Evolutionary conservation across 2,888 invertebrate species (phyloP), one percentile per base, ranked within the genome.

Genomic region (Nipponacmea schrenckii): DNA sequence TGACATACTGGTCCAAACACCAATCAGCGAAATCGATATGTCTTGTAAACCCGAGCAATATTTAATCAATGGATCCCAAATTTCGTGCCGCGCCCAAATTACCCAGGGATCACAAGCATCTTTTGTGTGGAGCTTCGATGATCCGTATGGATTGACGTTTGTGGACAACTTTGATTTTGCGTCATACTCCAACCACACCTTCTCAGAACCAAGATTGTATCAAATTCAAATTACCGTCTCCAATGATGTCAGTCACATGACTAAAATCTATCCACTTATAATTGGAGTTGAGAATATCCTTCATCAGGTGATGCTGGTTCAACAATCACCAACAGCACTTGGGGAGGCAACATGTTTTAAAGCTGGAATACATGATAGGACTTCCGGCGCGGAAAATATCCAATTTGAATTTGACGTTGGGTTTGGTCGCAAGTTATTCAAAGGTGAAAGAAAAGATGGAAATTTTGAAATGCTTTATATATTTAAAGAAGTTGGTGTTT

Each of bases 61-160:
- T 63, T 67, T 81, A 15, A 31, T 56, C 12, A 75, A 78, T 2
- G 79, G 77, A 26, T 69, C 76, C 20, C 73, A 76, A 24, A 10
- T 84, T 15, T 56, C 45, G 3, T 84, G 84, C 63, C 68, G 56
- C 8, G 86, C 84, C 10, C 65, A 75, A 8, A 76, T 85, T 1
- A 45, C 68, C 7, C 50, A 69, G 7, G 87, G 87, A 1, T 82
- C 79, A 7, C 76, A 84, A 75, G 79, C 83, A 15, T 71, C 72
- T 3, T 87, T 84, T 74, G 69, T 64, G 8, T 85, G 85, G 85
- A 71, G 70, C 48, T 77, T 84, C 24, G 68, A 73, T 2, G 77
- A 79, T 26, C 20, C 24, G 14, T 15, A 56, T 2, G 26, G 62
- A 12, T 12, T 68, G 5, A 73, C 68, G 10, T 68, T 69, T 20